Base-by-base conservation (phyloP, 2,888 invertebrate species). In the Opisthograptis luteolata region DNA sequence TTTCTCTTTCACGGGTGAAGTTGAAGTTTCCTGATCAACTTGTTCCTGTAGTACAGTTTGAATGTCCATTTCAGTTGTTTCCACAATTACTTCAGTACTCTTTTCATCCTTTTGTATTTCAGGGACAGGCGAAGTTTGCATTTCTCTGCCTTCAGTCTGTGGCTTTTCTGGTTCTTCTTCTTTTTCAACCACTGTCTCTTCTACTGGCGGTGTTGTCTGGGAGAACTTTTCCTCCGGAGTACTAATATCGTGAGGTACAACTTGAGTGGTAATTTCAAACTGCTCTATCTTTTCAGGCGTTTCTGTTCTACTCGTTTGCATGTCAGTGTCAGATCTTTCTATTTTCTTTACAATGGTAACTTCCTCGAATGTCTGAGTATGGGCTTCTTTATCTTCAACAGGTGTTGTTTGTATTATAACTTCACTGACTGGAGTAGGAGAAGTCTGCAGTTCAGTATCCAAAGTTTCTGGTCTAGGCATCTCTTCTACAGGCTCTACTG, bases 391-490 rank as follows among this genome's bases (percentile, higher is more conserved):
- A 20, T 85, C 87, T 43, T 89, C 77, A 1, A 83, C 71, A 4
- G 93, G 92, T 8, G 92, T 87, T 2, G 95, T 95, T 84, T 96
- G 95, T 41, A 92, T 87, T 25, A 91, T 81, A 14, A 75, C 83
- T 67, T 93, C 92, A 42, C 76, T 85, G 0, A 86, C 67, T 36
- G 79, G 75, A 52, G 88, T 89, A 7, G 92, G 92, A 14, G 92
- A 91, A 4, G 93, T 93, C 73, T 93, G 93, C 22, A 91, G 75
- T 54, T 89, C 87, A 61, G 76, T 76, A 28, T 87, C 84, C 35
- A 75, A 67, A 13, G 81, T 80, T 58, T 84, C 83, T 22, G 81
- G 79, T 57, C 76, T 76, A 13, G 66, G 36, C 19, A 66, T 49
- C 45, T 79, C 69, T 58, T 73, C 60, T 12, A 84, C 61, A 51